Evolutionary conservation across 2,888 invertebrate species (phyloP).

Genomic region (Acanthosepion lycidas): DNA sequence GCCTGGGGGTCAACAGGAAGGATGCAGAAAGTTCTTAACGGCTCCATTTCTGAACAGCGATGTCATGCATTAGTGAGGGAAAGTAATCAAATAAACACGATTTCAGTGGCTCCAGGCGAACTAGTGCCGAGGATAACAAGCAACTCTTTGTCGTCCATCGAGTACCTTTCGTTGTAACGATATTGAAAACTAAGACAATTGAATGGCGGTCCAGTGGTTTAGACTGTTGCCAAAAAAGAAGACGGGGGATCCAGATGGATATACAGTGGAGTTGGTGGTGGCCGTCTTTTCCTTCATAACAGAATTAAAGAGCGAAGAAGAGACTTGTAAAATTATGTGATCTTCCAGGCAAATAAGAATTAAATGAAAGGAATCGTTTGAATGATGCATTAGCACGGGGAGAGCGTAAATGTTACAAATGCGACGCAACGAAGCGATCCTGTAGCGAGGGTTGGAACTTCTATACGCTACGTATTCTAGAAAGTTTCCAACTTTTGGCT

Average conservation of each 20-base stretch:
- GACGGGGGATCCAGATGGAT: not conserved
- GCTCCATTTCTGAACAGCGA: not conserved
- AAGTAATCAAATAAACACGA: not conserved
- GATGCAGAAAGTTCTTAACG: not conserved
- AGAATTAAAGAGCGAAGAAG: not conserved
- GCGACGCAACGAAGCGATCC: too few species aligned
- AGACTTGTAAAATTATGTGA: not conserved
- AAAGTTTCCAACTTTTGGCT: too few species aligned
- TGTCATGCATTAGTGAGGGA: not conserved
- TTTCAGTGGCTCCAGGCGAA: not conserved
- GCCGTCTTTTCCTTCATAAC: not conserved
- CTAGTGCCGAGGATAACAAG: not conserved
- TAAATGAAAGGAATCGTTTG: too few species aligned
- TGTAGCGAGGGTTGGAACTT: too few species aligned
- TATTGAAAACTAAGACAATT: slow-evolving; percentile 15
- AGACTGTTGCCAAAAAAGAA: not conserved
- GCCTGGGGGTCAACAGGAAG: not conserved
- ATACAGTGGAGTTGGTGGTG: not conserved
- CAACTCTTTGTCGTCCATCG: not conserved
- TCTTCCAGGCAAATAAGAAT: not conserved
- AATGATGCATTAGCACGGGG: too few species aligned
- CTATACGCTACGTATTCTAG: too few species aligned
- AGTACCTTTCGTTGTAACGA: slow-evolving; percentile 33
- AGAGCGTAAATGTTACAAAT: too few species aligned
- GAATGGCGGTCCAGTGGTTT: not conserved